Evolutionary conservation across 1,140 invertebrate species (phyloP).

Genomic region (Sitobion miscanthi): DNA sequence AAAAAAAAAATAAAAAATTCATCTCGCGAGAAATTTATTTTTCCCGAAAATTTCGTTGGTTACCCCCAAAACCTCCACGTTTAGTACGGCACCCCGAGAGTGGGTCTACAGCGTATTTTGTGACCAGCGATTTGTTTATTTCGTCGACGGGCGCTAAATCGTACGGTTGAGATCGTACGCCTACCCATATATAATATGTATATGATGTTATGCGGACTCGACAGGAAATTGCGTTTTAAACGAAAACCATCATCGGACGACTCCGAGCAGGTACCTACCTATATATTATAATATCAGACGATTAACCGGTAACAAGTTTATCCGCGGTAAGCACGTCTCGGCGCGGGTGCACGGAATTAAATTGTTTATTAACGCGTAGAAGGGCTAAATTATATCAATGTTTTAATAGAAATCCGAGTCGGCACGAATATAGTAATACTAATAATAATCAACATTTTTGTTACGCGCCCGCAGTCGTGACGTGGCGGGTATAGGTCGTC

Average conservation of each 20-base stretch:
- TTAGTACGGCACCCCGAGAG: too few species aligned
- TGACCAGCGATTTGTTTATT: neutral
- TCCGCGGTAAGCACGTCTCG: neutral
- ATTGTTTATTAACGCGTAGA: neutral
- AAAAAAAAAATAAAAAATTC: too few species aligned
- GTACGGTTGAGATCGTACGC: neutral
- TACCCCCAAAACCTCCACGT: too few species aligned
- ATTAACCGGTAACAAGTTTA: neutral
- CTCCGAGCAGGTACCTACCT: neutral
- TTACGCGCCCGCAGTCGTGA: neutral
- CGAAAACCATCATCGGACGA: neutral
- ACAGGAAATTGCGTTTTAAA: neutral
- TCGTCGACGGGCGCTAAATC: neutral
- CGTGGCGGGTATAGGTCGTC: neutral
- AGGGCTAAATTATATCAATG: neutral
- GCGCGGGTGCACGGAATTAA: neutral
- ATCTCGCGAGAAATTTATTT: too few species aligned
- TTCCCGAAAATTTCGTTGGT: too few species aligned
- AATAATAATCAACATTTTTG: neutral
- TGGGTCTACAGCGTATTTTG: too few species aligned
- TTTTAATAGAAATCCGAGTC: neutral
- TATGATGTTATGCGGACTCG: neutral
- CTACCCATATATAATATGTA: too few species aligned
- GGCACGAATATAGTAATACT: neutral
- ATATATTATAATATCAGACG: neutral